Evolutionary conservation across 2,797 vertebrate species (phyloP).

Genomic region (Merluccius polli): DNA sequence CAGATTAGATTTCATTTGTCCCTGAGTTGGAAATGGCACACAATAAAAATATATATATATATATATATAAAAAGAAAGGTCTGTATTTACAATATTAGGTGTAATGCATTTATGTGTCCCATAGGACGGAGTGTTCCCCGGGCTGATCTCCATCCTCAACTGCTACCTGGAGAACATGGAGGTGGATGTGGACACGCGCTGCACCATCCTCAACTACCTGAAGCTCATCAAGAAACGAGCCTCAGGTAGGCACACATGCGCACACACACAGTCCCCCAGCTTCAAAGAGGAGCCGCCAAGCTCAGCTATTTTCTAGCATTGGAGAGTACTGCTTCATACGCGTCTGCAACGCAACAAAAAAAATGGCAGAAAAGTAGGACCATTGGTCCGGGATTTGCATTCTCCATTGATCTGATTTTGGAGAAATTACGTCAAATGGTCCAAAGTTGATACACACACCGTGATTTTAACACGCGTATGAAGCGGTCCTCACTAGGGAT

Average conservation of each 20-base stretch:
- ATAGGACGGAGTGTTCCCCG: constrained; percentile 94
- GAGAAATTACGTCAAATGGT: background rate
- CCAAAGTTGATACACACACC: background rate
- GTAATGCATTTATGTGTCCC: background rate
- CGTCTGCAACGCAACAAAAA: too few relatives aligned
- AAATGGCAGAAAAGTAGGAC: too few relatives aligned
- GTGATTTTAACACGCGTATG: background rate
- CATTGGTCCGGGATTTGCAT: too few relatives aligned
- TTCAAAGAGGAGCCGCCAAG: too few relatives aligned
- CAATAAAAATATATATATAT: background rate
- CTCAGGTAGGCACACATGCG: constrained; percentile 78
- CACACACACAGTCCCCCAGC: background rate
- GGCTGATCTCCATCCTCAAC: constrained; percentile 94
- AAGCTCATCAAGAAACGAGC: constrained; percentile 98
- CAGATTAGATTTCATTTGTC: background rate
- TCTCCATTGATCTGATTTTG: too few relatives aligned
- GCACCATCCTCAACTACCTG: constrained; percentile 96
- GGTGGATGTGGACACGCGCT: constrained; percentile 96
- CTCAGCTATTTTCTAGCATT: too few relatives aligned
- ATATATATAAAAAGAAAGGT: background rate
- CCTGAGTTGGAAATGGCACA: background rate
- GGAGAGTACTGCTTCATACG: too few relatives aligned
- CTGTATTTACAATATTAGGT: background rate
- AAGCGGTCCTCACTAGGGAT: too few relatives aligned
- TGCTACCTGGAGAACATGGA: constrained; percentile 98